Conservation (phyloP, 2,888 invertebrate genomes). For the Cremastobaeus sp. region DNA sequence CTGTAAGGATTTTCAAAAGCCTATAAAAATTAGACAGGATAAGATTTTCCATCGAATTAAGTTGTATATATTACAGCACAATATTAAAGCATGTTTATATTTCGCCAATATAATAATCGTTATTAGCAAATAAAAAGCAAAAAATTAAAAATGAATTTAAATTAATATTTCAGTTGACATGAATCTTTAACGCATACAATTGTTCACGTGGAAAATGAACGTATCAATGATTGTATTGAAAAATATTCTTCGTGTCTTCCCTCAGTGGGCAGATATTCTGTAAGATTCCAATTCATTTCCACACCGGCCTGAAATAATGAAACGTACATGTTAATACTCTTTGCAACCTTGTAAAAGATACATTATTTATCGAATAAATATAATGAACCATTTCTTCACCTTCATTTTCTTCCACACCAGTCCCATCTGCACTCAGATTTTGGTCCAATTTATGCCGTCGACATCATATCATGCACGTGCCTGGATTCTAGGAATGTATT, state of each 20-base stretch:
- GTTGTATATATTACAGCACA: no score
- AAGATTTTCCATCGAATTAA: no score
- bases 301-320: slow-evolving; percentile 82
- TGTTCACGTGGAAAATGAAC: slow-evolving; percentile 87
- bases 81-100: no score
- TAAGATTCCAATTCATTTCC: slow-evolving; percentile 94
- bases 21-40: no score
- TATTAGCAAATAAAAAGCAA: no score
- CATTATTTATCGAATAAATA: neutral
- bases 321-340: no score
- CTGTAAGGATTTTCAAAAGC: no score
- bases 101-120: no score
- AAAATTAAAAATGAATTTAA: no score
- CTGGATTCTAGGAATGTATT: slow-evolving; percentile 94
- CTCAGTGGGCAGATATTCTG: slow-evolving; percentile 87
- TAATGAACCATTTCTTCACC: slow-evolving; percentile 79
- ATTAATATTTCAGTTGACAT: no score
- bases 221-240: slow-evolving; percentile 87
- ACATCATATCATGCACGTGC: slow-evolving; percentile 91
- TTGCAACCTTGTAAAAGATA: slow-evolving; percentile 67
- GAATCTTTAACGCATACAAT: slow-evolving; percentile 81
- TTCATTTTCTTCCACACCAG: no score
- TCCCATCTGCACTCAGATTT: slow-evolving; percentile 71
- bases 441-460: slow-evolving; percentile 91
- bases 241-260: slow-evolving; percentile 83